These are phyloP conservation scores for Eubasilissa regina DNA, from an alignment of 1,140 invertebrate species.

Conservation along the genomic window DNA sequence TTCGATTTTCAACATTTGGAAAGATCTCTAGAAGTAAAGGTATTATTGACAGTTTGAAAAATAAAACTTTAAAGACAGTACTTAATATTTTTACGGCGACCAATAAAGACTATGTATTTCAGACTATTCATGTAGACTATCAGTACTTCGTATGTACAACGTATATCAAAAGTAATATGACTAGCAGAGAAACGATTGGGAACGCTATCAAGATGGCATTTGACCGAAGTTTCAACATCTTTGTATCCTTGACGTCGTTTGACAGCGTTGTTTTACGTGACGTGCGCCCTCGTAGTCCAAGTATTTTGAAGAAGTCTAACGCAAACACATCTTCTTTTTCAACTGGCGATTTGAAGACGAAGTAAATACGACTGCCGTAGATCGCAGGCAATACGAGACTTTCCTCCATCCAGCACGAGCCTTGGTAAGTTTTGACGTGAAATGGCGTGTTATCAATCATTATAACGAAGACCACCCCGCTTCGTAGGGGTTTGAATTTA, in stretches of 20 bases:
- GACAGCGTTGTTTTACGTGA: background rate
- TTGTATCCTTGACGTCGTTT: background rate
- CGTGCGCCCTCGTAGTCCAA: background rate
- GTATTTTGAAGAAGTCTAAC: slow-evolving; percentile 19
- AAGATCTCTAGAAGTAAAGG: too few species aligned
- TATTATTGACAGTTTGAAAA: too few species aligned
- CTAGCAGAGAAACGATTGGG: background rate
- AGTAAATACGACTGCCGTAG: too few species aligned
- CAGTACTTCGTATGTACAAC: background rate
- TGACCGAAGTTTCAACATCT: background rate
- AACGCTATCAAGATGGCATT: background rate
- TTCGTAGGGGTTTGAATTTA: too few species aligned
- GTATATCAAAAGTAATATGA: background rate
- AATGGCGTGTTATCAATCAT: background rate
- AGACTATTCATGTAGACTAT: background rate
- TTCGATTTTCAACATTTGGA: too few species aligned
- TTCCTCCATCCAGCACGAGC: too few species aligned
- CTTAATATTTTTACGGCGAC: too few species aligned
- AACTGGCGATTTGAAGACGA: too few species aligned
- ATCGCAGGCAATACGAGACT: too few species aligned
- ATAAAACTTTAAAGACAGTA: too few species aligned
- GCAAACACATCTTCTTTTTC: background rate
- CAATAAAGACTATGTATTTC: too few species aligned
- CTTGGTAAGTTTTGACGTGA: too few species aligned
- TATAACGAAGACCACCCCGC: background rate